Conservation (phyloP, 2,888 invertebrate genomes). For the Lagria hirta region DNA sequence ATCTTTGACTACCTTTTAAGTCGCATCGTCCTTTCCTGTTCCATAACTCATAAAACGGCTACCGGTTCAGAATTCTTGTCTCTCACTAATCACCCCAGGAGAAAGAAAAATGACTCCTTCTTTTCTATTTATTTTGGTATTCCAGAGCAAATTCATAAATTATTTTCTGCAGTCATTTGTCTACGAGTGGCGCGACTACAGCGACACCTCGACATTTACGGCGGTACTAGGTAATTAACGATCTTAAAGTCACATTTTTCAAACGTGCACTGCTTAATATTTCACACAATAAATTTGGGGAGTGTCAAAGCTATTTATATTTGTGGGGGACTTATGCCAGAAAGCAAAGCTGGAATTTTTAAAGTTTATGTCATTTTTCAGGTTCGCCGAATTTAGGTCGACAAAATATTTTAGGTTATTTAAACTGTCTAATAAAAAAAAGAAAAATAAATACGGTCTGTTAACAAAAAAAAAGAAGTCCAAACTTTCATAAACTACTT, state of each 20-base stretch:
- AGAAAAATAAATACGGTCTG: too few species aligned
- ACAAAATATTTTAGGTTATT: too few species aligned
- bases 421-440: too few species aligned
- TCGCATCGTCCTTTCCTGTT: conserved; percentile 20
- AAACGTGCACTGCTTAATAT: conserved; percentile 52
- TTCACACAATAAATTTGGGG: conserved; percentile 54
- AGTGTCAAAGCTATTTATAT: conserved; percentile 42
- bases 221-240: conserved; percentile 54
- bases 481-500: too few species aligned
- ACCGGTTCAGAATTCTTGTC: conserved; percentile 8
- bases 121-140: conserved; percentile 12
- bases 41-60: conserved; percentile 18
- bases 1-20: too few species aligned
- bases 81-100: conserved; percentile 1
- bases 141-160: conserved; percentile 42
- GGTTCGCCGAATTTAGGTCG: too few species aligned
- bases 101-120: conserved; percentile 3
- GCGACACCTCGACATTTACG: conserved; percentile 52
- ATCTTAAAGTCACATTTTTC: conserved; percentile 55
- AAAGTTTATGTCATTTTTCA: conserved; percentile 3
- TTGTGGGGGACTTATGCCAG: conserved; percentile 9
- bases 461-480: too few species aligned
- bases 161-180: conserved; percentile 53
- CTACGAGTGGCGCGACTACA: conserved; percentile 50
- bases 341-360: conserved; percentile 9